Conservation (phyloP, 2,113 vertebrate genomes). For the Phocoena sinus region DNA sequence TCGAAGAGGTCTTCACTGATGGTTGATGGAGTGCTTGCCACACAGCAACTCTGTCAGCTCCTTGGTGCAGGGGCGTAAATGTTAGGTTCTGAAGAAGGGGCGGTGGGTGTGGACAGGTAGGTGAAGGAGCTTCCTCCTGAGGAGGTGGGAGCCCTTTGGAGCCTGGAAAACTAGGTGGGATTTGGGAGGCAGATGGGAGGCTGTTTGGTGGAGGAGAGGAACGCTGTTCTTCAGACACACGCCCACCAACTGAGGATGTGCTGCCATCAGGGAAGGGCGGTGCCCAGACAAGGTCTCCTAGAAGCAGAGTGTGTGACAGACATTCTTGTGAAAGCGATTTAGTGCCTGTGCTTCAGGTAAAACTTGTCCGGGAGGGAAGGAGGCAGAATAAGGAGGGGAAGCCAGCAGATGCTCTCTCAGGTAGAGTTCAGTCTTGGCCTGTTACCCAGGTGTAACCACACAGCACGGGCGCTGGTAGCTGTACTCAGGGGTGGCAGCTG, state of each 20-base stretch:
- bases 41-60: neutral
- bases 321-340: neutral
- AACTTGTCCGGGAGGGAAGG: neutral
- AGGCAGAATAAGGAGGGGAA: neutral
- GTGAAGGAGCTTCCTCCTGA: accelerated
- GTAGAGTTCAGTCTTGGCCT: too few relatives aligned
- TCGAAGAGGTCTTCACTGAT: neutral
- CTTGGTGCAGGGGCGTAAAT: too few relatives aligned
- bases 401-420: neutral
- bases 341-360: neutral
- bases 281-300: neutral
- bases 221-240: neutral
- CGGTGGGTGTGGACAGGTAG: neutral
- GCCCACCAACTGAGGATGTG: accelerated
- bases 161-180: neutral
- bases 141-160: neutral
- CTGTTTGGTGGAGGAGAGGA: neutral
- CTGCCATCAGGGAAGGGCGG: neutral
- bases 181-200: neutral
- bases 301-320: neutral
- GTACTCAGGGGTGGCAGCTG: neutral
- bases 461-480: neutral
- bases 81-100: neutral
- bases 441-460: neutral
- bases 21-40: neutral